A percentile compares a stretch with the other conserved stretches of the same genome.
phyloP scores from a whole-genome alignment of 2,113 vertebrate species.

The Percopsis transmontana region DNA sequence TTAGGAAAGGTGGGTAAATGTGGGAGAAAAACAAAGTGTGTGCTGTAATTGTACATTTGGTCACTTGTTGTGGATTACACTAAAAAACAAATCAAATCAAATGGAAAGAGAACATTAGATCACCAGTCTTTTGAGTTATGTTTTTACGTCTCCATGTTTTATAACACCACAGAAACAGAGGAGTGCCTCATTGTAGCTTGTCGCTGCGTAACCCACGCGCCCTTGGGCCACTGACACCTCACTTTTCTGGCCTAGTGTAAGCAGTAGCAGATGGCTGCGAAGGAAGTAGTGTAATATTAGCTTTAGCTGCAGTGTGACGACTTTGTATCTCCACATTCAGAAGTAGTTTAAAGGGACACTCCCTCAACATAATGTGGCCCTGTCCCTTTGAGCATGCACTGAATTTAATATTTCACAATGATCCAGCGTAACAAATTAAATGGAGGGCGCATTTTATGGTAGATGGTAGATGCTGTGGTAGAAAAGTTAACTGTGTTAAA shows the following conservation, averaged over 20 bases:
- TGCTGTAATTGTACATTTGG: too few relatives aligned
- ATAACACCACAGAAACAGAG: neutral
- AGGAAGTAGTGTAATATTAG: neutral
- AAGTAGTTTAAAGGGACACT: neutral
- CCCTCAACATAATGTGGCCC: too few relatives aligned
- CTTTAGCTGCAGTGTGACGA: neutral
- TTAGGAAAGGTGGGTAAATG: too few relatives aligned
- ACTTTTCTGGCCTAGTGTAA: constrained; percentile 17
- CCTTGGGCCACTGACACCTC: constrained; percentile 16
- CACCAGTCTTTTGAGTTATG: too few relatives aligned
- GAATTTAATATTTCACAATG: neutral
- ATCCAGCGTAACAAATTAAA: neutral
- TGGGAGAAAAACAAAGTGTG: too few relatives aligned
- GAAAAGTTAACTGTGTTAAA: neutral
- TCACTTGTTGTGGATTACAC: too few relatives aligned
- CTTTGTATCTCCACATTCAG: neutral
- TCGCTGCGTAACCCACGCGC: constrained; percentile 27
- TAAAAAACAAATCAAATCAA: too few relatives aligned
- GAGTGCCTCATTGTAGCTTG: constrained; percentile 46
- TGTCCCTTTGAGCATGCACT: neutral
- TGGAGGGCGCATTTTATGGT: neutral
- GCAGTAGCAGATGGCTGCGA: constrained; percentile 47
- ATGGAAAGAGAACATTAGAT: too few relatives aligned
- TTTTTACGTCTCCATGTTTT: too few relatives aligned
- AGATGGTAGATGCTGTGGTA: neutral